Conservation (phyloP, 2,113 vertebrate species). For the Muscicapa adusta region DNA sequence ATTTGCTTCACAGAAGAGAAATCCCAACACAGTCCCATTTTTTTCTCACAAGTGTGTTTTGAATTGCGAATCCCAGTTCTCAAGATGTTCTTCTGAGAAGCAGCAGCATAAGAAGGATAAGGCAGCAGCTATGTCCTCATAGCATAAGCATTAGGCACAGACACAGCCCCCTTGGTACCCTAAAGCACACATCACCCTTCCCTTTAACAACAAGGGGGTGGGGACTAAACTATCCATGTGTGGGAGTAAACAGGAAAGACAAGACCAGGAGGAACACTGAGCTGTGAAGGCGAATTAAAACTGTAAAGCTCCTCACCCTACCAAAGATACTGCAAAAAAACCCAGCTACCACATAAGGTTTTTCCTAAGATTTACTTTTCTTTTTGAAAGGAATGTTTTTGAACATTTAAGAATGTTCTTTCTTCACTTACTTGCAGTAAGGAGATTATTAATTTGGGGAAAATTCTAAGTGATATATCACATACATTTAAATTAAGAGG, state of each 20-base stretch:
- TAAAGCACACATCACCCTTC: background rate
- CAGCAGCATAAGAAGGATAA: background rate
- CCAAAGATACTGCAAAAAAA: background rate
- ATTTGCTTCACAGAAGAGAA: background rate
- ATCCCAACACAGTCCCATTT: background rate
- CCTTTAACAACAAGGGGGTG: background rate
- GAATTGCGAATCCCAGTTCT: background rate
- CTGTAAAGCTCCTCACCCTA: background rate
- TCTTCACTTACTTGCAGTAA: background rate
- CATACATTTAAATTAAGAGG: background rate
- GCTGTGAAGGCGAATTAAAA: background rate
- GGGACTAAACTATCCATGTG: background rate
- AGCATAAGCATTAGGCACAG: background rate
- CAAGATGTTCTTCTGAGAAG: background rate
- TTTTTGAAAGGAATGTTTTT: background rate
- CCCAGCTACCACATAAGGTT: background rate
- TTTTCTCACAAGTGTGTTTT: background rate
- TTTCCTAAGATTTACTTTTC: background rate
- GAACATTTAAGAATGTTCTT: background rate
- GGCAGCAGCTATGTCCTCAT: background rate
- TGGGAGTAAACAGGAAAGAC: constrained; percentile 9
- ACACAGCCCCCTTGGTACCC: background rate
- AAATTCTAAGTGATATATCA: background rate
- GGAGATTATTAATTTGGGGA: background rate
- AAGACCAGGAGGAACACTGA: background rate